phyloP scores from a whole-genome alignment of 2,888 invertebrate genomes.

The Mythimna lalbum region DNA sequence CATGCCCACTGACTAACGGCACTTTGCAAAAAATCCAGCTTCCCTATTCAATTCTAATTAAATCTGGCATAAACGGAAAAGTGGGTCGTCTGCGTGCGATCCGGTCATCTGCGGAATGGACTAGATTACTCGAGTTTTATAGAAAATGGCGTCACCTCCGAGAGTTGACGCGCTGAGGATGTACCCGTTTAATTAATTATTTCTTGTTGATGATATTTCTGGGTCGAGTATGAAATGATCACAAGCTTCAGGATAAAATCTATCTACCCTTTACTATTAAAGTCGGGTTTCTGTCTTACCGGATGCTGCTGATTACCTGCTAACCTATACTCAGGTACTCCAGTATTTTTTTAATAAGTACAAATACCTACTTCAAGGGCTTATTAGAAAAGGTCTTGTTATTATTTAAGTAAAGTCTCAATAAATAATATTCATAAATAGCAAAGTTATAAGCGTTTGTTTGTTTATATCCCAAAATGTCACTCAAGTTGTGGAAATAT shows the following conservation, averaged over 20 bases:
- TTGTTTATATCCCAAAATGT: too few species aligned
- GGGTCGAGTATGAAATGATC: constrained; percentile 10
- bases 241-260: not conserved
- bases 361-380: too few species aligned
- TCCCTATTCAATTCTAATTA: constrained; percentile 65
- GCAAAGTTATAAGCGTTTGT: too few species aligned
- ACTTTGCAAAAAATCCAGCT: constrained; percentile 47
- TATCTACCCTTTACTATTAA: not conserved
- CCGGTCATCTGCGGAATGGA: constrained; percentile 57
- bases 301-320: too few species aligned
- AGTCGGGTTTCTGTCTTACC: too few species aligned
- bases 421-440: too few species aligned
- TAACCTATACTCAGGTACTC: too few species aligned
- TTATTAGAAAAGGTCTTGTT: too few species aligned
- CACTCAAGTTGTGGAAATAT: too few species aligned
- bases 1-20: constrained; percentile 6
- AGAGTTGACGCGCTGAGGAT: constrained; percentile 40
- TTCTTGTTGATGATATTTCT: constrained; percentile 43
- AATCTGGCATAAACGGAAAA: constrained; percentile 57
- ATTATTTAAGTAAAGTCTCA: too few species aligned
- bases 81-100: constrained; percentile 64
- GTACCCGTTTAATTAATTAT: constrained; percentile 60
- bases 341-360: too few species aligned
- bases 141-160: constrained; percentile 57
- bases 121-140: constrained; percentile 60